phyloP scores from a whole-genome alignment of 2,888 invertebrate genomes.

The Drosophila birchii region DNA sequence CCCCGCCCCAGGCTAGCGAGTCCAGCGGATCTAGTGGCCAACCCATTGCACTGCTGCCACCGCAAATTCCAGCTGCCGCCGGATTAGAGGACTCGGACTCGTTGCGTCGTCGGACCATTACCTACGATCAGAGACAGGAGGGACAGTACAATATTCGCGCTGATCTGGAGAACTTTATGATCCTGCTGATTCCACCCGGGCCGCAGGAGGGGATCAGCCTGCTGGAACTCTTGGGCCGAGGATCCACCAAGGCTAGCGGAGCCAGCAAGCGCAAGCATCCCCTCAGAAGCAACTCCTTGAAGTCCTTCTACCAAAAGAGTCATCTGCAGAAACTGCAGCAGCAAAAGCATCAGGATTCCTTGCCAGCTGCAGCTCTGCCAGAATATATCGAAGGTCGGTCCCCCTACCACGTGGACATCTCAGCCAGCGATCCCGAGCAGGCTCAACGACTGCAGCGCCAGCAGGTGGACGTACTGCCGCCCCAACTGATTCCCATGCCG shows the following conservation, averaged over 20 bases:
- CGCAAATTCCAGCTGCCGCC: slow-evolving; percentile 17
- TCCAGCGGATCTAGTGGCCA: slow-evolving; percentile 34
- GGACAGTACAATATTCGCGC: slow-evolving; percentile 91
- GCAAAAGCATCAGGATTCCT: slow-evolving; percentile 46
- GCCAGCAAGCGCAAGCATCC: slow-evolving; percentile 67
- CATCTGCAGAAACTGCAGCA: slow-evolving; percentile 45
- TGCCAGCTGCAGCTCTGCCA: slow-evolving; percentile 44
- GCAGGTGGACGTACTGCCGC: slow-evolving; percentile 84
- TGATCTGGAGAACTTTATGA: slow-evolving; percentile 90
- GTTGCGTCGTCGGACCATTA: slow-evolving; percentile 73
- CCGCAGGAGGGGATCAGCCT: slow-evolving; percentile 77
- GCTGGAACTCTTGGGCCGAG: slow-evolving; percentile 77
- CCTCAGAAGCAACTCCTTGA: slow-evolving; percentile 39
- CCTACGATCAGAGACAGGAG: slow-evolving; percentile 89
- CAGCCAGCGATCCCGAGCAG: slow-evolving; percentile 73
- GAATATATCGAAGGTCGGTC: slow-evolving; percentile 89
- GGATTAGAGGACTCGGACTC: slow-evolving; percentile 30
- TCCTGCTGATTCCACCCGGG: slow-evolving; percentile 88
- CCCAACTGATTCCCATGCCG: slow-evolving; percentile 82
- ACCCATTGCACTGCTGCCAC: slow-evolving; percentile 48
- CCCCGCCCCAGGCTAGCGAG: slow-evolving; percentile 49
- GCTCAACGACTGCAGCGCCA: slow-evolving; percentile 75
- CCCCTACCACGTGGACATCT: slow-evolving; percentile 89
- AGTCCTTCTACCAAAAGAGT: slow-evolving; percentile 58
- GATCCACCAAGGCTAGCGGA: slow-evolving; percentile 48